Conservation (phyloP, 2,797 vertebrate genomes). For the Myiothlypis coronata region DNA sequence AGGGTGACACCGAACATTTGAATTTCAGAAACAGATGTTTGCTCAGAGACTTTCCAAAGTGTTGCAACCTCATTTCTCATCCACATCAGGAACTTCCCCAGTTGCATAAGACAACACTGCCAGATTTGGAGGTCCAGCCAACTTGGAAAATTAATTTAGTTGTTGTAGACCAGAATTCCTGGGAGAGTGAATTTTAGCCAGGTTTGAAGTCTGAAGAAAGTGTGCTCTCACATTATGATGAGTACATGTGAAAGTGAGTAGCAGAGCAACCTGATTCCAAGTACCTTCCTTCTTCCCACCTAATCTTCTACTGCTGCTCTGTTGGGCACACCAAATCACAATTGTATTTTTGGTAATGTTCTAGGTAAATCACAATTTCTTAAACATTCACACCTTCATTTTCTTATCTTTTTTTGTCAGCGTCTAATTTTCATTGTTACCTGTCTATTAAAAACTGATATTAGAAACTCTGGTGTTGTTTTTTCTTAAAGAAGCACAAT, state of each 20-base stretch:
- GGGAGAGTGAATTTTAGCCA: background rate
- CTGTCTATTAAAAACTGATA: background rate
- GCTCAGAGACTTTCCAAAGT: background rate
- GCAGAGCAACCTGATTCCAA: background rate
- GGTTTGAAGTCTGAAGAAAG: background rate
- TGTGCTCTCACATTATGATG: background rate
- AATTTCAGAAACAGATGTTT: background rate
- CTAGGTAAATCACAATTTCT: background rate
- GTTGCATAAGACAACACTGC: background rate
- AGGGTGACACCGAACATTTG: background rate
- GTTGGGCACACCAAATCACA: background rate
- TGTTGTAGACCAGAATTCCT: background rate
- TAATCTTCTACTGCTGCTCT: background rate
- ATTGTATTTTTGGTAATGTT: background rate
- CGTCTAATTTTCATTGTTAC: background rate
- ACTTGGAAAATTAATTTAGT: background rate
- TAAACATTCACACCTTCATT: background rate
- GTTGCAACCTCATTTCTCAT: background rate
- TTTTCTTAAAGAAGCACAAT: background rate
- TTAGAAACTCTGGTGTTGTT: background rate
- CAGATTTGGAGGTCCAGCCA: background rate
- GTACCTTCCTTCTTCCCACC: background rate
- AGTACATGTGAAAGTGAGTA: background rate
- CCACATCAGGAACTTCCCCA: background rate
- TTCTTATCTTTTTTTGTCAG: background rate